A percentile compares a stretch with the other conserved stretches of the same genome.
Evolutionary conservation across 2,888 invertebrate species (phyloP).

Genomic region (Hedychridium roseum): DNA sequence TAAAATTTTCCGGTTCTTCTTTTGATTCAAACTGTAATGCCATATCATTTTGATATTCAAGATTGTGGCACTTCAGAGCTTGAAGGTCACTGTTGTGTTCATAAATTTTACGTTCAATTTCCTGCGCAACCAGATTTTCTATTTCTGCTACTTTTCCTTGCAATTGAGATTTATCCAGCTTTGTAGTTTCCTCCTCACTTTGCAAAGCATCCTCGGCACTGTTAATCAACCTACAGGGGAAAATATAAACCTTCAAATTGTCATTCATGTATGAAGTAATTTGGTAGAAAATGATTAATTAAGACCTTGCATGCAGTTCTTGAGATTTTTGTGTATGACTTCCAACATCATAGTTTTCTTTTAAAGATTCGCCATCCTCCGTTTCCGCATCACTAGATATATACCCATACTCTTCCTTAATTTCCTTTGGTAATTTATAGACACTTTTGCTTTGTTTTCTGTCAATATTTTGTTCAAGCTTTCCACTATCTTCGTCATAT

Average conservation of each 20-base stretch:
- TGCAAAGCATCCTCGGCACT: slow-evolving; percentile 21
- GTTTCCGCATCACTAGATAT: slow-evolving; percentile 37
- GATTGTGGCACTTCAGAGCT: slow-evolving; percentile 2
- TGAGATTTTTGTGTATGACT: slow-evolving; percentile 43
- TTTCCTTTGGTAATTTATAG: slow-evolving; percentile 32
- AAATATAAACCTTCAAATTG: slow-evolving; percentile 8
- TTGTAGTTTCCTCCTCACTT: slow-evolving; percentile 8
- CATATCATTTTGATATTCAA: slow-evolving; percentile 19
- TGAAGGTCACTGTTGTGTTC: slow-evolving; percentile 12
- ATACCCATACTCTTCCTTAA: slow-evolving; percentile 34
- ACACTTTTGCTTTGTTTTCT: slow-evolving; percentile 20
- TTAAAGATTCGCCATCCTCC: background rate
- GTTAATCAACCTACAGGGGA: slow-evolving; percentile 39
- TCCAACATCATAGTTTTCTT: slow-evolving; percentile 12
- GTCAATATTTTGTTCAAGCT: slow-evolving; percentile 20
- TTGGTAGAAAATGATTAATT: background rate
- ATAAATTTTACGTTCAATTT: slow-evolving; percentile 12
- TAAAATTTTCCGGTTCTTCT: background rate
- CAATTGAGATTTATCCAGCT: slow-evolving; percentile 1
- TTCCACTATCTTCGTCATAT: slow-evolving; percentile 9
- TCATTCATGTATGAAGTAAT: slow-evolving; percentile 1
- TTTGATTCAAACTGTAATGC: slow-evolving; percentile 27
- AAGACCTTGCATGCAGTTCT: slow-evolving; percentile 49
- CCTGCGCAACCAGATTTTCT: slow-evolving; percentile 5
- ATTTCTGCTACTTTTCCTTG: slow-evolving; percentile 13